A percentile compares a stretch with the other conserved stretches of the same genome.
These are phyloP conservation scores for Napeogenes sylphis DNA, from an alignment of 2,888 invertebrate species.

Conservation along the genomic window DNA sequence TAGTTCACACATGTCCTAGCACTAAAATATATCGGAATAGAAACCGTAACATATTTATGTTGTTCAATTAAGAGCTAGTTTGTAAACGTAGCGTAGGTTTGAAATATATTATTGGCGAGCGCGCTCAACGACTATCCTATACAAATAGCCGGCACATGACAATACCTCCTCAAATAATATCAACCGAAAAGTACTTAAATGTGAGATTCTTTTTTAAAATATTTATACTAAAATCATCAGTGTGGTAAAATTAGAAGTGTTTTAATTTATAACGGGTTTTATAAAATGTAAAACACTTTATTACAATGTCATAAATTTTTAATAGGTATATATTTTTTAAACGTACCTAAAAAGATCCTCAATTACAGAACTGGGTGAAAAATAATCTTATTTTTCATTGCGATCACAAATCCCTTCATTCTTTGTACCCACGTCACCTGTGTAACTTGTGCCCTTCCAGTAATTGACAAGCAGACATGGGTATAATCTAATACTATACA, in stretches of 20 bases:
- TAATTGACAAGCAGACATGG: slow-evolving; percentile 70
- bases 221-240: no score
- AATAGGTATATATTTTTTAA: no score
- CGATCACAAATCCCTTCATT: slow-evolving; percentile 22
- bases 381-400: slow-evolving; percentile 19
- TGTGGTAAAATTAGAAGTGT: no score
- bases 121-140: slow-evolving; percentile 34
- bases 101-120: slow-evolving; percentile 36
- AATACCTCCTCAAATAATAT: slow-evolving; percentile 1
- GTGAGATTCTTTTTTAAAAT: no score
- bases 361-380: no score
- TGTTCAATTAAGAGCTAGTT: slow-evolving; percentile 36
- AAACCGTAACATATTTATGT: slow-evolving; percentile 17
- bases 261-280: no score
- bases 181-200: no score
- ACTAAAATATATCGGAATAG: slow-evolving; percentile 3
- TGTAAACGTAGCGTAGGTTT: slow-evolving; percentile 33
- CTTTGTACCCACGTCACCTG: slow-evolving; percentile 44
- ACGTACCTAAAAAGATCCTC: no score
- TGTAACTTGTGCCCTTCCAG: slow-evolving; percentile 35
- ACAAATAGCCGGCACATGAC: slow-evolving; percentile 33
- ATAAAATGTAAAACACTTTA: no score
- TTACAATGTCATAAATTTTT: no score
- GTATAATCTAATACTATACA: slow-evolving; percentile 37
- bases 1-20: no score